Evolutionary conservation across 2,888 invertebrate species (phyloP).

Genomic region (Lochmaea crataegi): DNA sequence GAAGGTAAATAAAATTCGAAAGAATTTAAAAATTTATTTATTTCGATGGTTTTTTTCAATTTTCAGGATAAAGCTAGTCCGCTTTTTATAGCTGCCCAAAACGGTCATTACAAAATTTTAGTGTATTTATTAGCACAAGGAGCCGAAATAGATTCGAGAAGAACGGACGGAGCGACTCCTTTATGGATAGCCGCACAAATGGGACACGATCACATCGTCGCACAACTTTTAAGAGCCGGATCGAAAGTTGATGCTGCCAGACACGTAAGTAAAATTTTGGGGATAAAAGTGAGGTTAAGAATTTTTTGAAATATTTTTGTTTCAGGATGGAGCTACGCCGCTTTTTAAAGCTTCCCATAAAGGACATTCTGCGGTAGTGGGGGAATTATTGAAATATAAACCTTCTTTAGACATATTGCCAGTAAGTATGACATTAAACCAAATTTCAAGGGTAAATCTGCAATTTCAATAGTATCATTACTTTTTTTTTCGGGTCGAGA

Average conservation of each 20-base stretch:
- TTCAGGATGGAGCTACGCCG: constrained; percentile 92
- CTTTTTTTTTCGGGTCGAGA: no score
- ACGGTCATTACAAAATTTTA: constrained; percentile 88
- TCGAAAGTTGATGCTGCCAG: constrained; percentile 83
- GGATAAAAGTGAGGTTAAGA: not conserved
- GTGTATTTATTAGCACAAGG: constrained; percentile 78
- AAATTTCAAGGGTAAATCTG: no score
- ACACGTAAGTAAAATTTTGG: constrained; percentile 71
- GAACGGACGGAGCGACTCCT: constrained; percentile 88
- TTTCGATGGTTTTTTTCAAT: constrained; percentile 16
- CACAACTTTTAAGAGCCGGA: constrained; percentile 80
- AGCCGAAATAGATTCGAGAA: constrained; percentile 78
- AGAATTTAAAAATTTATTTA: not conserved
- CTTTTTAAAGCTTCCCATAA: constrained; percentile 96
- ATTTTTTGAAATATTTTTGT: constrained; percentile 47
- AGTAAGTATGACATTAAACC: constrained; percentile 68
- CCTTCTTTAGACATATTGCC: constrained; percentile 86
- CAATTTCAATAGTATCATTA: no score
- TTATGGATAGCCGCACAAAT: constrained; percentile 97
- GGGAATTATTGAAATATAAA: constrained; percentile 83
- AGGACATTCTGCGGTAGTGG: constrained; percentile 88
- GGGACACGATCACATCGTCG: constrained; percentile 87
- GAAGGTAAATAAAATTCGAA: constrained; percentile 73
- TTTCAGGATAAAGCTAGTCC: constrained; percentile 89
- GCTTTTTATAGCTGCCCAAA: constrained; percentile 93